phyloP scores from a whole-genome alignment of 2,113 vertebrate species.

The Crotalus viridis region DNA sequence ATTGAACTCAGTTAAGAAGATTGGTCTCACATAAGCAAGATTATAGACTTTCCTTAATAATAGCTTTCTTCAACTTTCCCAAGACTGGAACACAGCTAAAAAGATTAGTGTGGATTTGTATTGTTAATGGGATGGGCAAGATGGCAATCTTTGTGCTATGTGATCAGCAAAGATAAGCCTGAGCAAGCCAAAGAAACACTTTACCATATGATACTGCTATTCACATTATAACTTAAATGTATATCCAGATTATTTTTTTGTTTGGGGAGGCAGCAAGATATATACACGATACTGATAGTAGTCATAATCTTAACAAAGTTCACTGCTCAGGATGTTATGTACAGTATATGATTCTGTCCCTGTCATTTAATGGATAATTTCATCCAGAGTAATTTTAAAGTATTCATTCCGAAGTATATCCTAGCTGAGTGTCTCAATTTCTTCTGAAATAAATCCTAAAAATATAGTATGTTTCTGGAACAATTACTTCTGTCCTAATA shows the following conservation, averaged over 20 bases:
- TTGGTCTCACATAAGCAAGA: neutral
- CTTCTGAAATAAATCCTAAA: neutral
- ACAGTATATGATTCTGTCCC: neutral
- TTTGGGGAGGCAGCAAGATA: neutral
- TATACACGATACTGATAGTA: neutral
- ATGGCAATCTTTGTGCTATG: neutral
- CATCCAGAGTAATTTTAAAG: neutral
- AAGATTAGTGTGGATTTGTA: neutral
- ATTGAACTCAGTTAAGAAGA: neutral
- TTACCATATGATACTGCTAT: neutral
- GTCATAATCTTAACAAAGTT: neutral
- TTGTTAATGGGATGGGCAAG: neutral
- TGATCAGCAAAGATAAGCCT: neutral
- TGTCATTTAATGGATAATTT: slow-evolving; percentile 27
- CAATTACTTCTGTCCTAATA: slow-evolving; percentile 16
- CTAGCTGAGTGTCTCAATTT: neutral
- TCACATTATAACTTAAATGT: neutral
- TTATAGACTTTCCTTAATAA: neutral
- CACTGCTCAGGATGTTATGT: neutral
- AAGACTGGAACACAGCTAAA: neutral
- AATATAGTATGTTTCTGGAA: slow-evolving; percentile 33
- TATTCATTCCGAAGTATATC: neutral
- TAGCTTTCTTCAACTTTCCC: neutral
- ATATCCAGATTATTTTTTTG: neutral
- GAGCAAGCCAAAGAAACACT: neutral